Evolutionary conservation across 1,140 invertebrate species (phyloP).

Genomic region (Polypedilum vanderplanki): DNA sequence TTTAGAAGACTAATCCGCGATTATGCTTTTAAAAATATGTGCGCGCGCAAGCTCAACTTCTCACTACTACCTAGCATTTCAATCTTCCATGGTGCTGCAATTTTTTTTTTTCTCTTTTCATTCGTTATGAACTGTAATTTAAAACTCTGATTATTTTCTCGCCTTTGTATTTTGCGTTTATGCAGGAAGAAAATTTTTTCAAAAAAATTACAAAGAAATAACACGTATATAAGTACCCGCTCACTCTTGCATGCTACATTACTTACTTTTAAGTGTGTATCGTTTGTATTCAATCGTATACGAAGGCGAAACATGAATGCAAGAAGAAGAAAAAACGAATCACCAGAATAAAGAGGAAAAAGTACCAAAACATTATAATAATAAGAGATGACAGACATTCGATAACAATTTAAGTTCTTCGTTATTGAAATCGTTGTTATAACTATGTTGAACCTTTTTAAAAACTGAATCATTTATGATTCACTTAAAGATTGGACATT

Average conservation of each 20-base stretch:
- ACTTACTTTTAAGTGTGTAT: too few relatives aligned
- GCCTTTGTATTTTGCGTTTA: background rate
- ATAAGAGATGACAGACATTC: constrained; percentile 11
- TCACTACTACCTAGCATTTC: background rate
- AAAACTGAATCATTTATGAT: too few relatives aligned
- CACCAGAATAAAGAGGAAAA: background rate
- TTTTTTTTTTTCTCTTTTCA: background rate
- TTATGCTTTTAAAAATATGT: background rate
- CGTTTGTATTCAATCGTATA: too few relatives aligned
- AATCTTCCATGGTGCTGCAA: background rate
- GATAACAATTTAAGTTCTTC: background rate
- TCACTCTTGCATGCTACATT: too few relatives aligned
- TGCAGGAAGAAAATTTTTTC: background rate
- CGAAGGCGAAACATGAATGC: background rate
- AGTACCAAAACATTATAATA: constrained; percentile 14
- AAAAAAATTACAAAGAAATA: too few relatives aligned
- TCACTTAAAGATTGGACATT: too few relatives aligned
- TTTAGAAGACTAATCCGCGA: constrained; percentile 10
- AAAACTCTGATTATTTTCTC: constrained; percentile 13
- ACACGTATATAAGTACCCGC: too few relatives aligned
- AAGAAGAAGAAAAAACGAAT: constrained; percentile 3
- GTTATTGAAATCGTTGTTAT: too few relatives aligned
- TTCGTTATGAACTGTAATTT: background rate
- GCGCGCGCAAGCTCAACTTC: constrained; percentile 3
- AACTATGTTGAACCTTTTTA: too few relatives aligned